Percentiles rank a stretch among this genome's conserved stretches.
These are phyloP conservation scores for Pseudochirops corinnae DNA, from an alignment of 2,797 vertebrate species.

Conservation along the genomic window DNA sequence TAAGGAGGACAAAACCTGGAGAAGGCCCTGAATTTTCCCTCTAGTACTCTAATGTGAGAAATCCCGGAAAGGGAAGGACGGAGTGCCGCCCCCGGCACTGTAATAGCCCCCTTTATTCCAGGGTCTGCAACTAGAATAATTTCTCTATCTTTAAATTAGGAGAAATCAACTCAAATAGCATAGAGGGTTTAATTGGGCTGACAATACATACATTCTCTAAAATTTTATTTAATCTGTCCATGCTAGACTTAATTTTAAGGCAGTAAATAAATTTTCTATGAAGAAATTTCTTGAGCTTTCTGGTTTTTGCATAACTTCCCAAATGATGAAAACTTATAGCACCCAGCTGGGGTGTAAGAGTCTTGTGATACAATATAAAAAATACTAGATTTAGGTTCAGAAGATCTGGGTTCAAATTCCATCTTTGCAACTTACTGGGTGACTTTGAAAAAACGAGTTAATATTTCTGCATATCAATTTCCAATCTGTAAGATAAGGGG, in stretches of 20 bases:
- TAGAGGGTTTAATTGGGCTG: not conserved
- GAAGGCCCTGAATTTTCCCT: not conserved
- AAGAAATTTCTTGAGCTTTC: not conserved
- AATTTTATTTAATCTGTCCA: not conserved
- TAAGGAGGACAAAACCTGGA: not conserved
- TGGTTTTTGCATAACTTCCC: constrained; percentile 28
- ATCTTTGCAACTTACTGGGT: not conserved
- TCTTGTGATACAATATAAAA: not conserved
- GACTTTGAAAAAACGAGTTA: not conserved
- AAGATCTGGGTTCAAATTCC: not conserved
- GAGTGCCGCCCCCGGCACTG: not conserved
- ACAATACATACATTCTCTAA: not conserved
- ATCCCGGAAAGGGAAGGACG: not conserved
- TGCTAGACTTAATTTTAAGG: not conserved
- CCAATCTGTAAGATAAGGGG: not conserved
- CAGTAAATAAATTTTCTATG: not conserved
- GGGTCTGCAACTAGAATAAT: not conserved
- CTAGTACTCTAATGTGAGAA: not conserved
- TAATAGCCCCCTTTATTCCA: not conserved
- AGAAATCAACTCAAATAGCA: not conserved
- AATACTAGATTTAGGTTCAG: not conserved
- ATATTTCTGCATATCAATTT: not conserved
- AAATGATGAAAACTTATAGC: not conserved
- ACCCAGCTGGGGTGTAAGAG: not conserved
- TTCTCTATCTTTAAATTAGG: not conserved